phyloP scores from a whole-genome alignment of 2,888 invertebrate genomes.

The Ectobius pallidus region DNA sequence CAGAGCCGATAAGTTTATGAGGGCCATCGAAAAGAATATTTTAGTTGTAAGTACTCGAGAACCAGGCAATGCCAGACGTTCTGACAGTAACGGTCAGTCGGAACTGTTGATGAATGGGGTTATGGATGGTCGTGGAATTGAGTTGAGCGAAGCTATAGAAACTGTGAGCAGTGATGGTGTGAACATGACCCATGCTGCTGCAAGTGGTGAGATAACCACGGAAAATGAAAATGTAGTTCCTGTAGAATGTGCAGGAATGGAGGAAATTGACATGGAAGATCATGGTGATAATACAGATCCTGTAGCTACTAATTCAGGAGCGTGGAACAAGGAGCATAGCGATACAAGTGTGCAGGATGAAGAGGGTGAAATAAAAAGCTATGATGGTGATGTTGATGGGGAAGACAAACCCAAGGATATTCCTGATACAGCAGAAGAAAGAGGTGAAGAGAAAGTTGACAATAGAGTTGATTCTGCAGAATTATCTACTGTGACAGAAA shows the following conservation, averaged over 20 bases:
- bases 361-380: neutral
- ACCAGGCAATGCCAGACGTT: slow-evolving; percentile 51
- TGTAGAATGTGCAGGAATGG: slow-evolving; percentile 30
- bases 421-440: slow-evolving; percentile 15
- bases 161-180: slow-evolving; percentile 40
- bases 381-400: neutral
- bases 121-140: slow-evolving; percentile 36
- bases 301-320: neutral
- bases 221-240: slow-evolving; percentile 30
- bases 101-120: slow-evolving; percentile 42
- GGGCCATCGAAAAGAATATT: slow-evolving; percentile 95
- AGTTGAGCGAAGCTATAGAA: slow-evolving; percentile 41
- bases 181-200: slow-evolving; percentile 37
- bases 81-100: slow-evolving; percentile 32
- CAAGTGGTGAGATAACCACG: slow-evolving; percentile 19
- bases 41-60: slow-evolving; percentile 73
- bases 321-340: slow-evolving; percentile 23
- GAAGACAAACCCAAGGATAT: slow-evolving; percentile 11
- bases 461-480: neutral
- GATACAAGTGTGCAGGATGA: neutral
- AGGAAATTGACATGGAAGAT: slow-evolving; percentile 39
- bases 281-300: slow-evolving; percentile 12
- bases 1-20: slow-evolving; percentile 94
- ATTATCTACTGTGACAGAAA: neutral
- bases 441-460: neutral